Evolutionary conservation across 1,140 invertebrate genomes (phyloP), one percentile per base, ranked within the genome.

Genomic region (Orius insidiosus): DNA sequence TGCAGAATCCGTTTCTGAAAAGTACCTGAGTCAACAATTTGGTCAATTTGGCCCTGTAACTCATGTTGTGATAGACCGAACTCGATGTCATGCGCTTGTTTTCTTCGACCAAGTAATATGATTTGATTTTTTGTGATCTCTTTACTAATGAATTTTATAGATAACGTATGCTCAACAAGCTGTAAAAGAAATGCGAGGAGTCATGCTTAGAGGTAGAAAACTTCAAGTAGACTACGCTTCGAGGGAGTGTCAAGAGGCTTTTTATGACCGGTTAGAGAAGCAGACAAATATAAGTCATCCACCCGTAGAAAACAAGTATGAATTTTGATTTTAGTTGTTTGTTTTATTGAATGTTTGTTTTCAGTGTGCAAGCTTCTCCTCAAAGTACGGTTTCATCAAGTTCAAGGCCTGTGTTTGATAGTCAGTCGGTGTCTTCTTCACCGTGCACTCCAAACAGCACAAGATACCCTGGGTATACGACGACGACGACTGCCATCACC

Each of bases 211-310:
- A 49, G 80, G 83, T 40, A 76, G 82, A 52, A 80, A 83, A 57
- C 71, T 95, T 9, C 80, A 92, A 63, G 85, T 95, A 53, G 92
- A 97, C 67, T 96, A 93, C 73, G 90, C 90, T 1, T 93, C 54
- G 8, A 53, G 56, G 37, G 58, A 59, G 48, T 76, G 71, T 55
- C 76, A 85, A 65, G 85, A 86, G 55, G 76, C 81, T 15, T 94
- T 95, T 62, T 88, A 85, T 62, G 86, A 92, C 55, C 80, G 86
- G 60, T 67, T 90, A 54, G 85, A 90, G 57, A 81, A 82, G 54
- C 78, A 53, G 30, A 45, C 24, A 19, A 18, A 15, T 44, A 43
- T 13, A 48, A 42, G 14, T 45, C 52, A 49, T 47, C 39, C 38
- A 33, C 19, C 30, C 9, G 53, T 46, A 51, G 55, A 56, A 14